Evolutionary conservation across 2,888 invertebrate genomes (phyloP), one percentile per base, ranked within the genome.

Genomic region (Lepas anatifera): DNA sequence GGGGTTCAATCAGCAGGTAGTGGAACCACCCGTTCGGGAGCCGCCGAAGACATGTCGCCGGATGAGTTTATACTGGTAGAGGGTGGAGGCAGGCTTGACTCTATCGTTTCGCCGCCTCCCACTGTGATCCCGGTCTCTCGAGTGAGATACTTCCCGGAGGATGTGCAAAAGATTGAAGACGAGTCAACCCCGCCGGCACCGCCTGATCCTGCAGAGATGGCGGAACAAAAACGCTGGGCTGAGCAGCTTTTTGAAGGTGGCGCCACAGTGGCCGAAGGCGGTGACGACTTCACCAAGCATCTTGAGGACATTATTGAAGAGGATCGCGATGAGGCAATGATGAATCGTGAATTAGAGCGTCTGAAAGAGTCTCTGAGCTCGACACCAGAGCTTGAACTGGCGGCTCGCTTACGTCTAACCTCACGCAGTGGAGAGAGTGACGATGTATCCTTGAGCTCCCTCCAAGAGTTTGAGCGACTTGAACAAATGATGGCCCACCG

Each of bases 381-480:
- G 76, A 90, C 95, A 1, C 95, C 95, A 0, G 95, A 95, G 77
- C 93, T 90, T 75, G 93, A 94, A 80, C 87, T 90, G 75, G 80
- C 92, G 71, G 87, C 90, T 69, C 87, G 90, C n/a, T 86, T 89
- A 77, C 88, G 89, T 77, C 90, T 89, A 79, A 89, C 92, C 76
- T 86, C 88, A 6, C 87, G 88, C 29, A 85, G 87, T 75, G 87
- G 89, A n/a, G 94, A 95, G 75, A 90, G 91, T 77, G 95, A 96
- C 78, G 93, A 95, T 78, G 85, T 93, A 58, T 95, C 95, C 0
- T 88, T 95, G 80, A 92, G 89, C 74, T 95, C 95, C 10, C 83
- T 96, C 72, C 93, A 94, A 80, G 96, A 96, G 79, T 96, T 96
- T 82, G 96, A 96, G 82, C 89, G 89, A 73, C 81, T 96, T 22